These are phyloP conservation scores for Gadopsis marmoratus DNA, from an alignment of 2,797 vertebrate genomes.

Conservation along the genomic window DNA sequence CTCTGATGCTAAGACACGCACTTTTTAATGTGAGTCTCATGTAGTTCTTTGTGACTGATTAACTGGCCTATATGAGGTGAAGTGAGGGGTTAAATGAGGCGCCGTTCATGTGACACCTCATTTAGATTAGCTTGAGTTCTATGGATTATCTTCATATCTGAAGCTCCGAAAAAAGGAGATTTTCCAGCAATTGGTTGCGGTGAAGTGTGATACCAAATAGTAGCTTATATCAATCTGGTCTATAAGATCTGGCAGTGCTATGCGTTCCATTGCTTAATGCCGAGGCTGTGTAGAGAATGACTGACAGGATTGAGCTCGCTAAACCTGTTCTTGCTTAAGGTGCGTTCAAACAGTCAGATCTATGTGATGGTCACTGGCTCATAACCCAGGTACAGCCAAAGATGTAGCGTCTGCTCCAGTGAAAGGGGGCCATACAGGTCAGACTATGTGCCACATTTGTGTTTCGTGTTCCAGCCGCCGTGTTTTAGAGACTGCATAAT, in stretches of 20 bases:
- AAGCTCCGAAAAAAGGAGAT: not conserved
- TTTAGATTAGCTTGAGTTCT: constrained; percentile 3
- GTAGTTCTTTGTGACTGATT: not conserved
- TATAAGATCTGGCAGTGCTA: constrained; percentile 56
- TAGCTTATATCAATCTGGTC: constrained; percentile 59
- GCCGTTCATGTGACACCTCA: constrained; percentile 4
- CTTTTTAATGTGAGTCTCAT: constrained; percentile 14
- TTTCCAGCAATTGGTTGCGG: not conserved
- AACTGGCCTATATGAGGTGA: not conserved
- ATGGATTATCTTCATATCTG: constrained; percentile 14
- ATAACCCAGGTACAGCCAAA: constrained; percentile 58
- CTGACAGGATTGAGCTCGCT: constrained; percentile 65
- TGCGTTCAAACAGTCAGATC: constrained; percentile 55
- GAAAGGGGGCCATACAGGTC: constrained; percentile 51
- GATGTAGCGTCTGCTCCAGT: constrained; percentile 35
- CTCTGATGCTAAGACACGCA: constrained; percentile 23
- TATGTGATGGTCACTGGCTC: constrained; percentile 56
- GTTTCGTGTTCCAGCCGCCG: constrained; percentile 36
- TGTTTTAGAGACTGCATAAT: constrained; percentile 8
- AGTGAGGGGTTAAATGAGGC: not conserved
- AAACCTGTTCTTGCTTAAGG: constrained; percentile 78
- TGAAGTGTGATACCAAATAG: constrained; percentile 23
- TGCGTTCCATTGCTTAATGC: constrained; percentile 45
- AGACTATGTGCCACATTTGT: constrained; percentile 67
- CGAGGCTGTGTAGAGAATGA: constrained; percentile 51